These are phyloP conservation scores for Hanleya hanleyi DNA, from an alignment of 2,888 invertebrate species.

Conservation along the genomic window DNA sequence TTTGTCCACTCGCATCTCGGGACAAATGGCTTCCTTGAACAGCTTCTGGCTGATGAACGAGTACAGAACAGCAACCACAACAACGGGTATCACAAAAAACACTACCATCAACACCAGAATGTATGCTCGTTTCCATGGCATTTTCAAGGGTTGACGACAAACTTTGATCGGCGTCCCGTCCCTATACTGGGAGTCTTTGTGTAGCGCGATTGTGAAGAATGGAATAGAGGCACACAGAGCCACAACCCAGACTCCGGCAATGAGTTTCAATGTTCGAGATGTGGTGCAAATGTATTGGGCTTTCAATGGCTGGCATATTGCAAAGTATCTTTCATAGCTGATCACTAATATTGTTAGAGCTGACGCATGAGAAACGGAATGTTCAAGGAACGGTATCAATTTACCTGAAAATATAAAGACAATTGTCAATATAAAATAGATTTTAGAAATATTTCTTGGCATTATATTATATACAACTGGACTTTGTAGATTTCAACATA, in stretches of 20 bases:
- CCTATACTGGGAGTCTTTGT: conserved; percentile 6
- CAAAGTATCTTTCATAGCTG: conserved; percentile 92
- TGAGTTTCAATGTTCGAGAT: conserved; percentile 40
- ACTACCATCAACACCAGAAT: conserved; percentile 9
- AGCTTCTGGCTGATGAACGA: conserved; percentile 40
- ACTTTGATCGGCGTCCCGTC: conserved; percentile 3
- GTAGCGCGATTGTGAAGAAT: conserved; percentile 5
- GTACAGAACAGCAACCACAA: conserved; percentile 44
- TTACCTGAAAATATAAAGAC: conserved; percentile 88
- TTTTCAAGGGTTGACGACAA: conserved; percentile 38
- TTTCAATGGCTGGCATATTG: conserved; percentile 89
- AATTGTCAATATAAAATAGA: not conserved
- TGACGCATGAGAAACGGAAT: conserved; percentile 93
- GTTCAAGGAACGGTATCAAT: conserved; percentile 92
- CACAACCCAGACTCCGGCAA: conserved; percentile 8
- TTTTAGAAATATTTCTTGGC: not conserved
- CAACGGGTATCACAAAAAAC: conserved; percentile 43
- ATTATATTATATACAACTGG: too few species aligned
- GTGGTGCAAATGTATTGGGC: conserved; percentile 76
- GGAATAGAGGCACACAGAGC: conserved; percentile 14
- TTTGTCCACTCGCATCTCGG: conserved; percentile 1
- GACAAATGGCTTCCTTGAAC: conserved; percentile 20
- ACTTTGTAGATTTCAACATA: too few species aligned
- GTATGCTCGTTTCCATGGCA: conserved; percentile 2
- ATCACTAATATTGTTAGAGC: conserved; percentile 94